A percentile compares a stretch with the other conserved stretches of the same genome.
phyloP scores from a whole-genome alignment of 2,797 vertebrate genomes.

The Petrocephalus sullivani region DNA sequence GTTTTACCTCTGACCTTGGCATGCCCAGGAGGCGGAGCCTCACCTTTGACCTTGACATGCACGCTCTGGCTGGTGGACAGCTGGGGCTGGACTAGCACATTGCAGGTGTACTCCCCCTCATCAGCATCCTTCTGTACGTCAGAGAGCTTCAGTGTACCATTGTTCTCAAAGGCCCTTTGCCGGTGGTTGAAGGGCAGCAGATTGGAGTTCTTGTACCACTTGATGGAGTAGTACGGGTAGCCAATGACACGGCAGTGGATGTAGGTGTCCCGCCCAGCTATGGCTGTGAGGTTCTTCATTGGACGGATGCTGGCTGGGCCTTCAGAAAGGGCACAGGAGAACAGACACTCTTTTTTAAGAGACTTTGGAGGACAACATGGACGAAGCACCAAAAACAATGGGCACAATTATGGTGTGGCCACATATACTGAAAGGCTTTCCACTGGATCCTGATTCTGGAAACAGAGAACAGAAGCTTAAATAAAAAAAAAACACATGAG shows the following conservation, averaged over 20 bases:
- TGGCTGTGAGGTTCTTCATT: constrained; percentile 98
- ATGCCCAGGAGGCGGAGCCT: constrained; percentile 21
- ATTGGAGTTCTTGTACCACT: constrained; percentile 97
- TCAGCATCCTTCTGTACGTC: constrained; percentile 93
- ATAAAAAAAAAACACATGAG: background rate
- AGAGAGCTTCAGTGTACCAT: constrained; percentile 88
- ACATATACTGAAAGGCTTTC: background rate
- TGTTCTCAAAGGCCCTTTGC: constrained; percentile 95
- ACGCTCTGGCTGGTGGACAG: constrained; percentile 95
- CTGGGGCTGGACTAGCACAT: constrained; percentile 92
- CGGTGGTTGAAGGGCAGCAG: constrained; percentile 95
- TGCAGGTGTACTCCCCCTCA: constrained; percentile 93
- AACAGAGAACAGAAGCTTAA: background rate
- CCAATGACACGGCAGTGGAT: constrained; percentile 97
- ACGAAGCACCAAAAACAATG: background rate
- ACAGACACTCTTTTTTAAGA: constrained; percentile 70
- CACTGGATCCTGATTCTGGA: background rate
- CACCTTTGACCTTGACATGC: constrained; percentile 90
- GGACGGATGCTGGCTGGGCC: constrained; percentile 81
- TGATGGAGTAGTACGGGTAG: constrained; percentile 97
- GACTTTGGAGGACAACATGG: constrained; percentile 8
- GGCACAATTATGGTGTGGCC: background rate
- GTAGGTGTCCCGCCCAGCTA: constrained; percentile 89
- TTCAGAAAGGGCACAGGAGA: constrained; percentile 62
- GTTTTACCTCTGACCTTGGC: background rate